These are phyloP conservation scores for Drosophila neutralis DNA, from an alignment of 2,888 invertebrate genomes.

Conservation along the genomic window DNA sequence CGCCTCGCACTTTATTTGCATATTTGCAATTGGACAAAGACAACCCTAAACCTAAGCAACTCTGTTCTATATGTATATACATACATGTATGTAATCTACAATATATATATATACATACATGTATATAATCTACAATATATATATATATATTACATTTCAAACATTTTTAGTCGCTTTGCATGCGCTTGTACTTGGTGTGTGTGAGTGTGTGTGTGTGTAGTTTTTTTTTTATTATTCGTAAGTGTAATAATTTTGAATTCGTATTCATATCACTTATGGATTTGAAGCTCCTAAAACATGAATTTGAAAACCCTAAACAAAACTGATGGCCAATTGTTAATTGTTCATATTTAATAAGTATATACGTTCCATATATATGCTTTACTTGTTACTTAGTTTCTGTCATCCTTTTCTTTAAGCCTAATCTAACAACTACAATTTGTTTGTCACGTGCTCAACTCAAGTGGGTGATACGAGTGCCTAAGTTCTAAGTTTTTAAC, in stretches of 20 bases:
- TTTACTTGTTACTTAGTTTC: conserved; percentile 13
- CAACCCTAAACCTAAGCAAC: conserved; percentile 61
- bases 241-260: conserved; percentile 75
- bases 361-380: conserved; percentile 19
- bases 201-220: conserved; percentile 24
- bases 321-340: conserved; percentile 54
- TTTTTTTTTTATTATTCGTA: conserved; percentile 24
- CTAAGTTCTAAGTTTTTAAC: conserved; percentile 79
- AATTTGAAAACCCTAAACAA: conserved; percentile 79
- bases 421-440: conserved; percentile 74
- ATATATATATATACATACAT: conserved; percentile 17
- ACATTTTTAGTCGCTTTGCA: conserved; percentile 43
- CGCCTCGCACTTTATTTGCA: conserved; percentile 47
- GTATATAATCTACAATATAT: conserved; percentile 35
- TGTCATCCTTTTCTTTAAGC: conserved; percentile 28
- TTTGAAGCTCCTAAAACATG: conserved; percentile 74
- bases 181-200: conserved; percentile 73
- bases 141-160: conserved; percentile 15
- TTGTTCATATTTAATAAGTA: conserved; percentile 26
- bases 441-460: conserved; percentile 75
- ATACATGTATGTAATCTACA: conserved; percentile 29
- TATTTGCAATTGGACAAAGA: conserved; percentile 63
- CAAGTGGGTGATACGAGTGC: conserved; percentile 67
- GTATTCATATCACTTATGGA: conserved; percentile 78
- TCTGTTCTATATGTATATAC: conserved; percentile 17